Conservation (phyloP, 2,888 invertebrate species). For the Drosophila niveifrons region DNA sequence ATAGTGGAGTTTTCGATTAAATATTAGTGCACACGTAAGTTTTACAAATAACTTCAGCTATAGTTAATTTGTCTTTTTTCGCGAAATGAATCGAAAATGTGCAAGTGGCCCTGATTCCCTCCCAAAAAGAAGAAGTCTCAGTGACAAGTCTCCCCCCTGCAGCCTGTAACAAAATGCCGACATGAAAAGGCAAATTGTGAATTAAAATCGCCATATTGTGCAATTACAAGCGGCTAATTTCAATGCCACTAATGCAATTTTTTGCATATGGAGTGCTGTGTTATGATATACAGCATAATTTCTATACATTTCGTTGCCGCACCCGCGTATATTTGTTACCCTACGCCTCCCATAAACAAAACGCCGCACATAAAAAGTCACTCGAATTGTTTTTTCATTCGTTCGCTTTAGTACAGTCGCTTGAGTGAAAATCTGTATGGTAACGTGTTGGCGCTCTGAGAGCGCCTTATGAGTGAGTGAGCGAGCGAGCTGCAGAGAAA, state of each 20-base stretch:
- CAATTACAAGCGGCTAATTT: constrained; percentile 17
- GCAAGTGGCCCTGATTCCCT: constrained; percentile 15
- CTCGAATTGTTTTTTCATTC: constrained; percentile 60
- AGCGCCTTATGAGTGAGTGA: constrained; percentile 10
- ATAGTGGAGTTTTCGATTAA: constrained; percentile 41
- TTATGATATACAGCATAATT: constrained; percentile 23
- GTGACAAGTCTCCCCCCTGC: constrained; percentile 55
- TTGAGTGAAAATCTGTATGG: constrained; percentile 63
- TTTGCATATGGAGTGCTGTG: neutral
- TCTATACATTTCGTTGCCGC: constrained; percentile 29
- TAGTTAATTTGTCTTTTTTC: neutral
- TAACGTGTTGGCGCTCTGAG: constrained; percentile 28
- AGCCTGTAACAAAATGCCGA: constrained; percentile 61
- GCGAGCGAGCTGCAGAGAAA: constrained; percentile 10
- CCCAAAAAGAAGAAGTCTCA: constrained; percentile 18
- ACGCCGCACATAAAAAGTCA: constrained; percentile 68
- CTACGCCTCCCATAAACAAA: constrained; percentile 76
- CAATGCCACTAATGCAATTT: neutral
- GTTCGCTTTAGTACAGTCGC: constrained; percentile 79
- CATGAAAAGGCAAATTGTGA: constrained; percentile 54
- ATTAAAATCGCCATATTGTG: constrained; percentile 74
- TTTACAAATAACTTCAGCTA: neutral
- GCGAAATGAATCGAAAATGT: neutral
- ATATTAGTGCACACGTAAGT: constrained; percentile 46
- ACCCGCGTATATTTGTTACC: constrained; percentile 48